Conservation (phyloP, 2,888 invertebrate genomes). For the Notodromas monacha region DNA sequence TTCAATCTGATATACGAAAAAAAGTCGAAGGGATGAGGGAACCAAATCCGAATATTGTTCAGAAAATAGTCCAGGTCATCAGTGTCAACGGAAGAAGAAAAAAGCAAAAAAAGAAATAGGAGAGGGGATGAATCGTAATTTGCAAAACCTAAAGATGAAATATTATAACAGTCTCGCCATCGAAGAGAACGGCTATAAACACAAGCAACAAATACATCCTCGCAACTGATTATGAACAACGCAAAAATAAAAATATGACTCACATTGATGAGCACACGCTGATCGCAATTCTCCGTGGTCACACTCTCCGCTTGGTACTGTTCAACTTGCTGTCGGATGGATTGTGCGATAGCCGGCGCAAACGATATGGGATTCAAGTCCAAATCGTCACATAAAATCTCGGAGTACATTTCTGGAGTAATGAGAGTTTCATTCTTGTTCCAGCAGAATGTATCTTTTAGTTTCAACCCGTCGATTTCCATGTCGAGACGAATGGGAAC, state of each 20-base stretch:
- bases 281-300: conserved; percentile 61
- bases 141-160: too few relatives aligned
- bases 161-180: too few relatives aligned
- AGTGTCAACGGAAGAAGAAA: too few relatives aligned
- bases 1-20: too few relatives aligned
- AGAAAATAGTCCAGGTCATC: too few relatives aligned
- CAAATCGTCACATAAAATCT: conserved; percentile 85
- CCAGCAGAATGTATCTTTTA: conserved; percentile 95
- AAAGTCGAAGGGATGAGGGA: too few relatives aligned
- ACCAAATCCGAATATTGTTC: too few relatives aligned
- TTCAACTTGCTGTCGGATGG: conserved; percentile 80
- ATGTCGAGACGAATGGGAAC: conserved; percentile 92
- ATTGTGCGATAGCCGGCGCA: conserved; percentile 81
- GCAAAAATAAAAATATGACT: not conserved
- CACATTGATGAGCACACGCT: conserved; percentile 63
- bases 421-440: conserved; percentile 92
- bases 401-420: conserved; percentile 92
- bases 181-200: too few relatives aligned
- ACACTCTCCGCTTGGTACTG: conserved; percentile 40
- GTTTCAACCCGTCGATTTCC: conserved; percentile 94
- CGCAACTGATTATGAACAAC: conserved; percentile 6
- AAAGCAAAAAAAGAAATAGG: too few relatives aligned
- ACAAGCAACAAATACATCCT: conserved; percentile 7
- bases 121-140: too few relatives aligned
- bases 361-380: conserved; percentile 82